A percentile compares a stretch with the other conserved stretches of the same genome.
Conservation (phyloP, 2,113 vertebrate species). For the Chloropsis hardwickii region DNA sequence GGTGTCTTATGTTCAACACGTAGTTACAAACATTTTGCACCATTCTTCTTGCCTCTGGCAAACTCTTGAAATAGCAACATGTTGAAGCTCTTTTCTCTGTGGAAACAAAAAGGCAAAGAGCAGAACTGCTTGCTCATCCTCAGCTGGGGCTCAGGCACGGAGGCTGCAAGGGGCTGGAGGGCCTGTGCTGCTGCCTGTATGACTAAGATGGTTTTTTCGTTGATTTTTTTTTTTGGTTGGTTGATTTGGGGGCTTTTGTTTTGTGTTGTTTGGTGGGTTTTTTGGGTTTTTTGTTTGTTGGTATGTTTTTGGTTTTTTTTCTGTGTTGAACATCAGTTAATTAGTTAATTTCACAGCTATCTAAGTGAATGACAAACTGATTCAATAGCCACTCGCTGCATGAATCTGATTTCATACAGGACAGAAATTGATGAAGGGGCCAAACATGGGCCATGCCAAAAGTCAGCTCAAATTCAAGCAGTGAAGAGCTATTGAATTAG, state of each 20-base stretch:
- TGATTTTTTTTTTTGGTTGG: neutral
- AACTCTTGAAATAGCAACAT: neutral
- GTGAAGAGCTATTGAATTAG: neutral
- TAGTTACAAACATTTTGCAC: neutral
- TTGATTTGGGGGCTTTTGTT: neutral
- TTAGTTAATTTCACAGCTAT: neutral
- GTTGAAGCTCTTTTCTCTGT: neutral
- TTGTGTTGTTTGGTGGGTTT: neutral
- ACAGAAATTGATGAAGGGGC: neutral
- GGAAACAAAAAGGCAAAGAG: neutral
- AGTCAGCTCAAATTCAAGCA: neutral
- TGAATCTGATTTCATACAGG: neutral
- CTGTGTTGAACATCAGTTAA: neutral
- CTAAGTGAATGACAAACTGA: neutral
- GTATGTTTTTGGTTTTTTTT: neutral
- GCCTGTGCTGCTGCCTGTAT: neutral
- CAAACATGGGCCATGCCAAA: neutral
- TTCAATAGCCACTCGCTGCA: neutral
- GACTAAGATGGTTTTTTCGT: fast-evolving
- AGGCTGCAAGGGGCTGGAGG: neutral
- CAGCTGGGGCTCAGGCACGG: neutral
- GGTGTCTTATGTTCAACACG: neutral
- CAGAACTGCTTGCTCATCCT: fast-evolving
- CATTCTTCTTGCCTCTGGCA: neutral
- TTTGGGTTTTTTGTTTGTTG: neutral